Percentiles rank a stretch among this genome's conserved stretches.
phyloP scores from a whole-genome alignment of 2,888 invertebrate genomes.

The Tineola bisselliella region DNA sequence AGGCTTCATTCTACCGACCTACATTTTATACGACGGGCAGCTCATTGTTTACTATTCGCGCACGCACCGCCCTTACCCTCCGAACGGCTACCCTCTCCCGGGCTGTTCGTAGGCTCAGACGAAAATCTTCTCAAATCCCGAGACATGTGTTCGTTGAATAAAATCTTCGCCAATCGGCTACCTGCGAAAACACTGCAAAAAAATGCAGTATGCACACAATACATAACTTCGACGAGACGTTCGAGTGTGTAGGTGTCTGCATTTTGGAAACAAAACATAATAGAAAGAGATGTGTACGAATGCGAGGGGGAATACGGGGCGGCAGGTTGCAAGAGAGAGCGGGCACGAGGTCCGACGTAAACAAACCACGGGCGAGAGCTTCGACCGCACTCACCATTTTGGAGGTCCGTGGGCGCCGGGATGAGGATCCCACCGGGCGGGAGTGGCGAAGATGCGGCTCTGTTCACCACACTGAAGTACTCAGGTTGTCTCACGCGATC shows the following conservation, averaged over 20 bases:
- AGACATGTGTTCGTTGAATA: constrained; percentile 19
- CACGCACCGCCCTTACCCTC: constrained; percentile 30
- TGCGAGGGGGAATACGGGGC: constrained; percentile 57
- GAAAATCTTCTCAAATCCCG: not conserved
- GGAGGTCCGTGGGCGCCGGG: constrained; percentile 25
- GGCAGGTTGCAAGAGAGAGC: constrained; percentile 57
- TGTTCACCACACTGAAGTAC: constrained; percentile 21
- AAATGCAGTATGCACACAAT: constrained; percentile 46
- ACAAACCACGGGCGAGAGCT: constrained; percentile 62
- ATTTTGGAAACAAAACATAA: constrained; percentile 67
- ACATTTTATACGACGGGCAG: constrained; percentile 58
- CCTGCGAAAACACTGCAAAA: constrained; percentile 61
- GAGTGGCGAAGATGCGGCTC: not conserved
- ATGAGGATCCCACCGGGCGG: not conserved
- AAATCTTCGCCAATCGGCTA: constrained; percentile 35
- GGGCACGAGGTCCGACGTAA: constrained; percentile 60
- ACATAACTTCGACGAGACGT: constrained; percentile 50
- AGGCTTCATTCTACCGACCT: constrained; percentile 58
- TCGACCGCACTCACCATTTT: constrained; percentile 67
- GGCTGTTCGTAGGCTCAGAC: not conserved
- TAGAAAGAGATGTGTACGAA: constrained; percentile 54
- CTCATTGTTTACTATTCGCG: constrained; percentile 47
- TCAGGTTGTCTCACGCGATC: constrained; percentile 40
- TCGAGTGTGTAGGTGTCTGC: constrained; percentile 56
- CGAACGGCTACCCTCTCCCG: constrained; percentile 25